Base-by-base conservation (phyloP, 2,797 vertebrate species). In the Paedocypris micromegethes region DNA sequence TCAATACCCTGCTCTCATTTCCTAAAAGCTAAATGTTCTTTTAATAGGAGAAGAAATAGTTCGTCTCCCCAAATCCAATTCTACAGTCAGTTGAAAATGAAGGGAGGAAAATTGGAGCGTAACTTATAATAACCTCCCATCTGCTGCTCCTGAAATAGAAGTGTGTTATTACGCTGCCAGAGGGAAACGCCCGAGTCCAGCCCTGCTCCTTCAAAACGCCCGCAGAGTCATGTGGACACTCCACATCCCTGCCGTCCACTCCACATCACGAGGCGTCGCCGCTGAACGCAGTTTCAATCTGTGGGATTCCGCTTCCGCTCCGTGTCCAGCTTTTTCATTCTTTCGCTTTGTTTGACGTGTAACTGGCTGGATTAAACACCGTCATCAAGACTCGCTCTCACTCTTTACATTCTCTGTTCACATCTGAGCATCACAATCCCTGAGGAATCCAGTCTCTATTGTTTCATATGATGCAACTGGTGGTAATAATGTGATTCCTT, bases 151-250 rank as follows among this genome's bases (percentile, higher is more conserved):
- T 84, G 80, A 90, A 91, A 91, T 91, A 91, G 89, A 85, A 91
- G 83, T 81, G 78, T 91, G 82, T 91, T 84, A 91, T 91, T 91
- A 90, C 84, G 86, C 78, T 71, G 74, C 81, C 63, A 84, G 83
- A 86, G 84, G 73, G 86, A 88, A 88, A 89, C 89, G 89, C 90
- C 89, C 89, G 85, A 89, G 85, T 89, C 90, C 88, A 88, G 81
- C 83, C 84, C 82, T 85, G 86, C 85, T 23, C 23, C 23, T 23
- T 23, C 23, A 23, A 23, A 23, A 23, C 23, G 23, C 23, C 23
- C 23, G 23, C 23, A 23, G 23, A 23, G 23, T 23, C 23, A 23
- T 23, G 23, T 23, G 23, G 23, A 23, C 23, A 23, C 23, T 23
- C 23, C 23, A 23, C 23, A 23, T 23, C 23, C 23, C 23, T 23